phyloP scores from a whole-genome alignment of 2,888 invertebrate species.

The Ochropleura plecta region DNA sequence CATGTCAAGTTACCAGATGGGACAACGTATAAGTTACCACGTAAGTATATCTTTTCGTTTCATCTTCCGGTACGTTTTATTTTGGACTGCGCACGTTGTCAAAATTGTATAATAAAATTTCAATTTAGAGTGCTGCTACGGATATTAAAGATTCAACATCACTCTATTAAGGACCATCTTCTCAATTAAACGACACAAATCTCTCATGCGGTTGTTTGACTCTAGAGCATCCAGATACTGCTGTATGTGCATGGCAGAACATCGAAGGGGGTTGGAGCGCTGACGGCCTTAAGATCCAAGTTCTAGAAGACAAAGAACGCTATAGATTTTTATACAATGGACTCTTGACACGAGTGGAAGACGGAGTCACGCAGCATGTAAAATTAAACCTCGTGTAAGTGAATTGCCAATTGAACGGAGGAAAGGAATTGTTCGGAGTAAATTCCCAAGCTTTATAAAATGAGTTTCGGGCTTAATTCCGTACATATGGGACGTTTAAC shows the following conservation, averaged over 20 bases:
- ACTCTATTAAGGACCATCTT: background rate
- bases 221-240: constrained; percentile 90
- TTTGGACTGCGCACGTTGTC: too few species aligned
- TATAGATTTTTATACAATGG: constrained; percentile 93
- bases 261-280: constrained; percentile 88
- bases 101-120: background rate
- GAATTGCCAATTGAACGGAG: background rate
- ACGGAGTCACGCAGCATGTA: constrained; percentile 77
- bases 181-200: too few species aligned
- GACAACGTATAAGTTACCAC: constrained; percentile 76
- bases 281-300: constrained; percentile 91
- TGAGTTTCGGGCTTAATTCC: background rate
- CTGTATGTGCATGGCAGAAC: constrained; percentile 78
- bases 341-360: constrained; percentile 88
- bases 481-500: background rate
- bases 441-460: background rate
- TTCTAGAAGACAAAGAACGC: constrained; percentile 91
- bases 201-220: constrained; percentile 12
- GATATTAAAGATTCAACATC: background rate
- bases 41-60: constrained; percentile 73
- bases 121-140: background rate
- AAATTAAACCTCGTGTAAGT: constrained; percentile 92
- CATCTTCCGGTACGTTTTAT: background rate
- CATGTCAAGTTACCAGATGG: constrained; percentile 86
- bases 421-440: too few species aligned